Conservation (phyloP, 1,140 invertebrate genomes). For the Adelges cooleyi region DNA sequence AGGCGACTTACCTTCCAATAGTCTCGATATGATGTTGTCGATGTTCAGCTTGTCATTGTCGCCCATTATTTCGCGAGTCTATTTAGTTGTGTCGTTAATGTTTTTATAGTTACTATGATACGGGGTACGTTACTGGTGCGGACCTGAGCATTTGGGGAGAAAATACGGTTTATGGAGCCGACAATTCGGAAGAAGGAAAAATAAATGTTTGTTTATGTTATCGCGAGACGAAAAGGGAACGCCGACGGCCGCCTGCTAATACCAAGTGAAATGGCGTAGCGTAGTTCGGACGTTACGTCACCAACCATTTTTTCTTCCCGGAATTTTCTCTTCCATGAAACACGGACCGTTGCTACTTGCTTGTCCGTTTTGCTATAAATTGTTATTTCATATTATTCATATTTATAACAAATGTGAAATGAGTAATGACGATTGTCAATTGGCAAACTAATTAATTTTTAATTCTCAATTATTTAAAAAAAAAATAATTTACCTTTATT, state of each 20-base stretch:
- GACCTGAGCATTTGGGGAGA: not conserved
- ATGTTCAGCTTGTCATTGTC: constrained; percentile 34
- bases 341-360: too few relatives aligned
- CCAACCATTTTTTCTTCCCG: not conserved
- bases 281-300: constrained; percentile 27
- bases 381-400: too few relatives aligned
- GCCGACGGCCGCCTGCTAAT: not conserved
- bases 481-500: too few relatives aligned
- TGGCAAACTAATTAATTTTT: too few relatives aligned
- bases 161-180: too few relatives aligned
- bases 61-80: constrained; percentile 12
- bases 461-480: too few relatives aligned
- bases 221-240: constrained; percentile 15
- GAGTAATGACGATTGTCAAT: too few relatives aligned
- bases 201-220: constrained; percentile 17
- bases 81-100: not conserved
- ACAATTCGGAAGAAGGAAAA: not conserved
- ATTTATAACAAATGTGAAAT: too few relatives aligned
- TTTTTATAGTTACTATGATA: not conserved
- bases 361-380: too few relatives aligned
- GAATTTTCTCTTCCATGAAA: constrained; percentile 14
- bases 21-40: constrained; percentile 35
- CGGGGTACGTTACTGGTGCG: not conserved
- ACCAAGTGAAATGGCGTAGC: constrained; percentile 1
- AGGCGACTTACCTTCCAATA: constrained; percentile 34